Evolutionary conservation across 1,140 invertebrate genomes (phyloP).

Genomic region (Sitodiplosis mosellana): DNA sequence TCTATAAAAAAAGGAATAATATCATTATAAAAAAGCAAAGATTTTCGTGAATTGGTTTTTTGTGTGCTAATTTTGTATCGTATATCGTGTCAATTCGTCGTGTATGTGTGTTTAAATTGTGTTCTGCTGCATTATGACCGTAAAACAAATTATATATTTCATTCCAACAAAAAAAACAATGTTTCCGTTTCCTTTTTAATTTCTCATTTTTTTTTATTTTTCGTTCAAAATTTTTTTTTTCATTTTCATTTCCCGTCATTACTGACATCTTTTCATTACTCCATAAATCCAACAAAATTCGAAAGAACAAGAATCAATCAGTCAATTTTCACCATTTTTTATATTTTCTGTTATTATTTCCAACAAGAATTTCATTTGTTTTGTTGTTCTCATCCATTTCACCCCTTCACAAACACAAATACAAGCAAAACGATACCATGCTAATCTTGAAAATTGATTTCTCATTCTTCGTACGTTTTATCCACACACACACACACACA

Average conservation of each 20-base stretch:
- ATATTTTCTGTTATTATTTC: not conserved
- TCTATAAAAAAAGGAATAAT: conserved; percentile 6
- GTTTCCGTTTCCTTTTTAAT: not conserved
- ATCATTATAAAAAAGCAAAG: conserved; percentile 7
- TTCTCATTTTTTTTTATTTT: not conserved
- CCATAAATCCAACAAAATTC: no score
- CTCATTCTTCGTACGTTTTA: no score
- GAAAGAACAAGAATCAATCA: not conserved
- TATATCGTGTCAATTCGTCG: conserved; percentile 9
- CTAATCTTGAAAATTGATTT: no score
- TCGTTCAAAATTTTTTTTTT: not conserved
- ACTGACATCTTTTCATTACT: not conserved
- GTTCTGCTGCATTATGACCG: conserved; percentile 2
- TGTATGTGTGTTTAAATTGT: conserved; percentile 8
- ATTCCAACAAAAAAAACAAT: not conserved
- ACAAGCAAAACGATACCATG: not conserved
- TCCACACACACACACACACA: no score
- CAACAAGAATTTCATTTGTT: not conserved
- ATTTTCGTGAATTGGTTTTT: conserved; percentile 12
- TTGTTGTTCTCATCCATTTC: not conserved
- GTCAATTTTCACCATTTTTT: no score
- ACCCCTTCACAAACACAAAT: not conserved
- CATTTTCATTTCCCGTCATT: not conserved
- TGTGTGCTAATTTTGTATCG: conserved; percentile 25
- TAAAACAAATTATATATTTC: not conserved